Conservation (phyloP, 64 coral and sea anemone genomes). For the Montipora foliosa region DNA sequence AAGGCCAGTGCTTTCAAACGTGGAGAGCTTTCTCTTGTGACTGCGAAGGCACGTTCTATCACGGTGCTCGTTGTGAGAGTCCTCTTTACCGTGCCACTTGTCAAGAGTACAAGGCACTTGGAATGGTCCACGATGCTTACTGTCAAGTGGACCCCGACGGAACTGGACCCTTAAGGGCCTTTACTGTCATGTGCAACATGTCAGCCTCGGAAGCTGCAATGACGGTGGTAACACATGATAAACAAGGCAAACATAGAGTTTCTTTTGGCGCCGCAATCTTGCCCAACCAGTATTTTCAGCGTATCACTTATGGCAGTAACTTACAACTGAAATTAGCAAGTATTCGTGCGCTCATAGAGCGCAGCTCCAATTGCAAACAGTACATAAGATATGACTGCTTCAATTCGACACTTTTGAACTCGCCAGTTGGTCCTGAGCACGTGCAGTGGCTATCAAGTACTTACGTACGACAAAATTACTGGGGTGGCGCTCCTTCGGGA, state of each 20-base stretch:
- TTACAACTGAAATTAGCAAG: not conserved
- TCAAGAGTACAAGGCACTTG: constrained; percentile 79
- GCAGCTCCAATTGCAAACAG: constrained; percentile 78
- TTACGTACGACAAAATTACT: constrained; percentile 55
- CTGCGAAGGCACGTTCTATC: constrained; percentile 78
- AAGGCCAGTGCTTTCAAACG: constrained; percentile 65
- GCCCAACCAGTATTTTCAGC: constrained; percentile 56
- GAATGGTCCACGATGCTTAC: constrained; percentile 76
- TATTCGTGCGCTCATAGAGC: constrained; percentile 68
- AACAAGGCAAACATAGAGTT: constrained; percentile 47
- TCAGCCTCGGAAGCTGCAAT: constrained; percentile 52
- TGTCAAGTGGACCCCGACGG: constrained; percentile 89
- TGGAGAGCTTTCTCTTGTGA: constrained; percentile 71
- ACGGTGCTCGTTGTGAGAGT: constrained; percentile 64
- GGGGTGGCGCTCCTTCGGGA: constrained; percentile 74
- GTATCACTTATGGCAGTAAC: constrained; percentile 61
- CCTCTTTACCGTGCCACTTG: constrained; percentile 87
- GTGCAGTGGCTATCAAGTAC: constrained; percentile 80
- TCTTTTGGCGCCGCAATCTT: constrained; percentile 5
- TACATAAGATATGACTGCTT: constrained; percentile 82
- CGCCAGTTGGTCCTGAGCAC: constrained; percentile 78
- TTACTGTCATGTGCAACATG: constrained; percentile 85
- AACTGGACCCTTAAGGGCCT: constrained; percentile 52
- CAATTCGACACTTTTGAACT: constrained; percentile 70
- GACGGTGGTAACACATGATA: constrained; percentile 75